Percentiles rank a stretch among this genome's conserved stretches.
Conservation (phyloP, 2,797 vertebrate species). For the Echiichthys vipera region DNA sequence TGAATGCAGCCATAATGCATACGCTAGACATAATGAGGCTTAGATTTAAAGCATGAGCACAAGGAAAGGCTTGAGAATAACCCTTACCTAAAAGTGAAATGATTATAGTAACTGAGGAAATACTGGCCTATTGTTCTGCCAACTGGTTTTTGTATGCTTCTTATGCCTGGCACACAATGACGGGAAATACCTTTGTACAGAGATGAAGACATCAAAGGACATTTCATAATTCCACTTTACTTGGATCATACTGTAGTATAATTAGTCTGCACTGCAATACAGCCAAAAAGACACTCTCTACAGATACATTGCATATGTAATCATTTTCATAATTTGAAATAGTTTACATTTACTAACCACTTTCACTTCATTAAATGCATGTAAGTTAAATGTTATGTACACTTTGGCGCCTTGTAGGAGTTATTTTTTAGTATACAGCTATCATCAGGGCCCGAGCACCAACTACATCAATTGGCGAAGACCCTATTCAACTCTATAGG, state of each 20-base stretch:
- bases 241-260: conserved; percentile 4
- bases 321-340: not conserved
- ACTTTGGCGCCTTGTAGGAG: too few relatives aligned
- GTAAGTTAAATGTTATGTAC: not conserved
- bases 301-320: not conserved
- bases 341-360: too few relatives aligned
- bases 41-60: conserved; percentile 47
- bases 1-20: conserved; percentile 19
- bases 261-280: not conserved
- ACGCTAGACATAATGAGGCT: conserved; percentile 59
- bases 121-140: conserved; percentile 49
- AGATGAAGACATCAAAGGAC: conserved; percentile 52
- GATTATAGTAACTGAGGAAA: conserved; percentile 45
- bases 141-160: conserved; percentile 36
- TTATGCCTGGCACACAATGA: conserved; percentile 35
- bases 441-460: too few relatives aligned
- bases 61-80: conserved; percentile 41
- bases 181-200: conserved; percentile 48
- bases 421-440: too few relatives aligned
- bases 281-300: not conserved
- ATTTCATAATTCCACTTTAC: conserved; percentile 21
- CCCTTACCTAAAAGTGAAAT: conserved; percentile 29
- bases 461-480: too few relatives aligned
- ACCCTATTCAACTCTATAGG: too few relatives aligned
- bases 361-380: not conserved